Conservation (phyloP, 1,140 invertebrate genomes). For the Zaprionus africanus region DNA sequence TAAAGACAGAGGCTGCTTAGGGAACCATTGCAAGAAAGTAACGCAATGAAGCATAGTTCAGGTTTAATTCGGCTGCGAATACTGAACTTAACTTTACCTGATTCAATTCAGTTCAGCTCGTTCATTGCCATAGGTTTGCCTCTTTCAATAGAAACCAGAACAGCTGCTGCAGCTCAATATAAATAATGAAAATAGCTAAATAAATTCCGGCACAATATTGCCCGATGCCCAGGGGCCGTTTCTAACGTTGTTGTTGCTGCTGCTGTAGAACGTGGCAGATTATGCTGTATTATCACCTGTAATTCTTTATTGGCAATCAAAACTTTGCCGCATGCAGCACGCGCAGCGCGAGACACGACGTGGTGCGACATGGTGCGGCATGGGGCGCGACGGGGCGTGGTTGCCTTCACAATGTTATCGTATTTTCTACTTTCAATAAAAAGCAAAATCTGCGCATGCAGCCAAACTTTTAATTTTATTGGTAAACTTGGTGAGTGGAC, state of each 20-base stretch:
- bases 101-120: neutral
- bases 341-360: slow-evolving; percentile 11
- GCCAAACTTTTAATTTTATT: slow-evolving; percentile 82
- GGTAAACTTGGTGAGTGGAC: slow-evolving; percentile 69
- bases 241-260: slow-evolving; percentile 17
- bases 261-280: slow-evolving; percentile 72
- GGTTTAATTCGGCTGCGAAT: neutral
- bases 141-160: neutral
- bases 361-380: neutral
- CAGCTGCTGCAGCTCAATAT: slow-evolving; percentile 14
- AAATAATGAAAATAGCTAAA: slow-evolving; percentile 58
- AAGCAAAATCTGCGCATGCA: slow-evolving; percentile 73
- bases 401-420: slow-evolving; percentile 49
- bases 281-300: slow-evolving; percentile 83
- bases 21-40: neutral
- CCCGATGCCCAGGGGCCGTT: slow-evolving; percentile 14
- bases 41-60: neutral
- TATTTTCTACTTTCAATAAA: slow-evolving; percentile 81
- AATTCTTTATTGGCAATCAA: slow-evolving; percentile 83
- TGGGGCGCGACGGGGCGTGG: neutral
- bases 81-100: neutral
- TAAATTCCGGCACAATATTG: slow-evolving; percentile 60
- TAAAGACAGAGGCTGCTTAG: neutral
- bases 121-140: too few species aligned
- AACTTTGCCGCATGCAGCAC: slow-evolving; percentile 61